A percentile compares a stretch with the other conserved stretches of the same genome.
Conservation (phyloP, 2,113 vertebrate species). For the Pelecanoides urinatrix region DNA sequence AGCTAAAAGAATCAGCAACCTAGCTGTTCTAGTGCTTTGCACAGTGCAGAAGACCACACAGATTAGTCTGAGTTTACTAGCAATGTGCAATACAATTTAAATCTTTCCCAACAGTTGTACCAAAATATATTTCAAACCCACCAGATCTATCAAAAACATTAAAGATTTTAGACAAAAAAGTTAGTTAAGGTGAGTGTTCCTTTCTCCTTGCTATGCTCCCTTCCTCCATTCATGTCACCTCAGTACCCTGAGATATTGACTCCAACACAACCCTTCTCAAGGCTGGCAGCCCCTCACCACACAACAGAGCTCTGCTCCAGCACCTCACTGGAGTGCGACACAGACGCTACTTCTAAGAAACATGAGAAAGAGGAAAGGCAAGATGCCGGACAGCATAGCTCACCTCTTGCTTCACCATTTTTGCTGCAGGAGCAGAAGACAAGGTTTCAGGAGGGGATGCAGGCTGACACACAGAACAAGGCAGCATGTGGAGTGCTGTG, state of each 20-base stretch:
- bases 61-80: neutral
- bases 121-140: neutral
- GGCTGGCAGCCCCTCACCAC: neutral
- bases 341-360: neutral
- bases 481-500: neutral
- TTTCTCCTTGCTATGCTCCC: neutral
- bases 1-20: neutral
- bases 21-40: neutral
- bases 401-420: neutral
- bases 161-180: neutral
- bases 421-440: neutral
- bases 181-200: neutral
- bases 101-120: neutral
- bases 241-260: neutral
- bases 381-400: neutral
- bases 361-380: neutral
- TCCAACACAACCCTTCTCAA: neutral
- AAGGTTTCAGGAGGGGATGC: neutral
- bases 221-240: neutral
- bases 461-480: neutral
- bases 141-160: neutral
- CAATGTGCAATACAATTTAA: neutral
- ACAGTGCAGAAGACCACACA: neutral
- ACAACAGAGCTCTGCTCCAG: neutral
- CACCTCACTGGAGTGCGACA: neutral